Evolutionary conservation across 1,140 invertebrate genomes (phyloP), one percentile per base, ranked within the genome.

Genomic region (Cotesia typhae): DNA sequence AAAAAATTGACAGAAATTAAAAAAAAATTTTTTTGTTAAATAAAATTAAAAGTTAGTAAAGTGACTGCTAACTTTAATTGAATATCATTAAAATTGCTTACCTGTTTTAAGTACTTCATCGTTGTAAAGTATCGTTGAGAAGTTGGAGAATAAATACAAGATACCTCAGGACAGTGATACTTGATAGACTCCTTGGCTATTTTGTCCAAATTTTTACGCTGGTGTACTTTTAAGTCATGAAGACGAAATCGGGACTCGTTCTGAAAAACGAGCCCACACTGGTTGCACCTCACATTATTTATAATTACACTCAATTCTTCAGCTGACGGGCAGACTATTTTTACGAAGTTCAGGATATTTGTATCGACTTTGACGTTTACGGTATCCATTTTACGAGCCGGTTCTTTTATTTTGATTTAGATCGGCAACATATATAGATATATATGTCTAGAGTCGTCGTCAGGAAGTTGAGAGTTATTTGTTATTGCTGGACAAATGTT

Each of bases 91-190:
- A 41, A 20, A 5, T 7, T 52, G 28, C 28, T 17, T 37, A 88
- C 87, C 82, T 88, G 87, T 71, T 88, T 88, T 1, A 88, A 71
- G 53, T 88, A 87, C 55, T 88, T 88, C 77, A 85, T 82, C 6
- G 79, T 81, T 0, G 74, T 82, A 71, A 88, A 88, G 70, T 82
- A 77, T 61, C 84, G 79, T 52, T 82, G 70, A 2, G 82, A 83
- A 38, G 79, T 80, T 5, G 77, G 64, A 0, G 84, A 79, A 70
- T 88, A 88, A 68, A 85, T 76, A 63, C 87, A 88, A 36, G 78
- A 78, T 6, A 80, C 73, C 9, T 83, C 78, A 2, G 85, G 86
- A 72, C 87, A 88, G 52, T 87, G 83, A 72, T 85, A 88, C 1
- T 77, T 77, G 35, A 81, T 67, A 70, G 82, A 83, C 59, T 82